Conservation (phyloP, 2,113 vertebrate genomes). For the Raja brachyura region DNA sequence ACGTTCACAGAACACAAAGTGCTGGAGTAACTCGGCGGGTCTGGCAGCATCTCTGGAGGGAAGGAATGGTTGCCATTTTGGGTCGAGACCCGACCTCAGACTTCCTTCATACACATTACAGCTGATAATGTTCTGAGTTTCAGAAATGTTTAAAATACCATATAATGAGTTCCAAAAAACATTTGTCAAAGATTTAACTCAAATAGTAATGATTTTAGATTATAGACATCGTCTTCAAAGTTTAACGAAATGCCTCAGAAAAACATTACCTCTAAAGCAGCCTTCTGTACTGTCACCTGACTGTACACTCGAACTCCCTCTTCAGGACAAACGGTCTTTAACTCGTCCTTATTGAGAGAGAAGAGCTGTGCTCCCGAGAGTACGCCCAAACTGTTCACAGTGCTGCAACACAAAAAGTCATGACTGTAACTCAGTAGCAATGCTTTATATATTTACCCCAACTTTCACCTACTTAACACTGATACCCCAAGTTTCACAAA, state of each 20-base stretch:
- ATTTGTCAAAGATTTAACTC: not conserved
- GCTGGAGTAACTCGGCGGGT: no score
- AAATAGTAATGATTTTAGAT: no score
- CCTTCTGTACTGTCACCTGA: slow-evolving; percentile 89
- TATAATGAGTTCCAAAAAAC: not conserved
- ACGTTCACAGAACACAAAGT: not conserved
- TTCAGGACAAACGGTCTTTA: slow-evolving; percentile 85
- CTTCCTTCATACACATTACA: no score
- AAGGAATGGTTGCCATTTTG: no score
- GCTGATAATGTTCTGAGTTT: no score
- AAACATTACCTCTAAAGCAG: slow-evolving; percentile 75
- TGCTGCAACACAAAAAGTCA: slow-evolving; percentile 54
- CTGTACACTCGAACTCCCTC: slow-evolving; percentile 82
- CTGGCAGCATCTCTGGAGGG: no score
- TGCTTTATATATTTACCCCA: not conserved
- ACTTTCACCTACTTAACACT: not conserved
- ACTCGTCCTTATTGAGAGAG: slow-evolving; percentile 92
- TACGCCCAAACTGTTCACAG: slow-evolving; percentile 84
- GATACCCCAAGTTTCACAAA: not conserved
- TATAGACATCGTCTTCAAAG: not conserved
- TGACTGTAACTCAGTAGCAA: not conserved
- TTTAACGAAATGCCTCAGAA: not conserved
- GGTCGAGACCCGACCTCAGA: no score
- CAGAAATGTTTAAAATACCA: not conserved
- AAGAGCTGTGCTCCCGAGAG: slow-evolving; percentile 91